Percentiles rank a stretch among this genome's conserved stretches.
Evolutionary conservation across 2,888 invertebrate genomes (phyloP).

Genomic region (Tillus elongatus): DNA sequence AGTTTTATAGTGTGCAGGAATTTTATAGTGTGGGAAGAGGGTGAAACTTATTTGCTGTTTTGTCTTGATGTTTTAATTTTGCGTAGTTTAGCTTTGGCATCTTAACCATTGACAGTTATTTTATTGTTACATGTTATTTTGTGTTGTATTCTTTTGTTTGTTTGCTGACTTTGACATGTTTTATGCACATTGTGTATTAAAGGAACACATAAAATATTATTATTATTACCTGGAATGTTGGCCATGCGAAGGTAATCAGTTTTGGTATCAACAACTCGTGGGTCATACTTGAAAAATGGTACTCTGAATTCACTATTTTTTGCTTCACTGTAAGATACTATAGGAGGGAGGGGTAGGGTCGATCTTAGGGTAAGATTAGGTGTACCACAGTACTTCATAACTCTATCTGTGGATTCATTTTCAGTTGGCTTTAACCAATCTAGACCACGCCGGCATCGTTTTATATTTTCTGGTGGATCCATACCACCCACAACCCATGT

Average conservation of each 20-base stretch:
- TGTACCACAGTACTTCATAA: constrained; percentile 60
- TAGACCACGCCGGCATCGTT: constrained; percentile 34
- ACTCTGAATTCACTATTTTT: constrained; percentile 49
- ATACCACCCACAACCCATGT: constrained; percentile 79
- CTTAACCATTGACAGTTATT: no score
- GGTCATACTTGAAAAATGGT: constrained; percentile 52
- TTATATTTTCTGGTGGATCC: constrained; percentile 44
- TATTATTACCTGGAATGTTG: constrained; percentile 69
- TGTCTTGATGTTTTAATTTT: no score
- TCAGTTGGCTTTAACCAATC: constrained; percentile 41
- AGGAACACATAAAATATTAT: no score
- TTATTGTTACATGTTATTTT: no score
- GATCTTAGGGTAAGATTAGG: constrained; percentile 65
- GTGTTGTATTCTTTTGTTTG: no score
- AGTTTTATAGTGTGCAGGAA: no score
- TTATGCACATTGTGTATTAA: no score
- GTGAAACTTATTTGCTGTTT: no score
- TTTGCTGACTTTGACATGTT: no score
- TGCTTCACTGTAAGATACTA: constrained; percentile 50
- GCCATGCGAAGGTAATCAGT: constrained; percentile 51
- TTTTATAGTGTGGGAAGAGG: no score
- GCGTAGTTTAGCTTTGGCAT: no score
- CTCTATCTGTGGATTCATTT: constrained; percentile 55
- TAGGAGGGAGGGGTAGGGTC: constrained; percentile 56
- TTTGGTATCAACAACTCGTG: constrained; percentile 52